Base-by-base conservation (phyloP, 2,888 invertebrate species). In the Subacronicta megacephala region DNA sequence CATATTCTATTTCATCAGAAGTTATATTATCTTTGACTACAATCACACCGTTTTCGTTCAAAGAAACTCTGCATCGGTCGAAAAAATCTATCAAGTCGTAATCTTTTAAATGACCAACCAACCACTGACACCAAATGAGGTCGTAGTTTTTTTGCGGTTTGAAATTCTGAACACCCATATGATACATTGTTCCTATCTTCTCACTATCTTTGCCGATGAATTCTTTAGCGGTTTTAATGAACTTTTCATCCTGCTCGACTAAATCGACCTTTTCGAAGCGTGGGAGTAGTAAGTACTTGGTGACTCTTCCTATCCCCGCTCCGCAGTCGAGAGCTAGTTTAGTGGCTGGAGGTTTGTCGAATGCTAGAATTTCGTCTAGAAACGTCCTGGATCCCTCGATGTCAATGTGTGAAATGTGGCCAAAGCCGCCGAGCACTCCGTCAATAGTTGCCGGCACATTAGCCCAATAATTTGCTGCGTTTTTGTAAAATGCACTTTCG, bases 51-150 rank as follows among this genome's bases (percentile, higher is more conserved):
- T 88, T 77, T 31, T 75, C 40, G 1, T 81, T 71, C 12, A 93
- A 72, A 4, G 85, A 75, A 13, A 74, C 61, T 20, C 98, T 91
- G 84, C 97, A 96, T 62, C 95, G 95, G 63, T 93, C 89, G 45
- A 97, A 95, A 82, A 97, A 99, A 16, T 94, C 86, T 18, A 98
- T 89, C 37, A 99, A 95, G 91, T 99, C 97, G 9, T 95, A 95
- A 86, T 99, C 98, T 2, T 96, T 97, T 41, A 99, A 92, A 85
- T 99, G 97, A 0, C 97, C 97, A 15, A 98, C 89, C 7, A 99
- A 99, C 99, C 99, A 99, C 84, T 99, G 99, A 77, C 97, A 96
- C 99, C 99, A 99, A 75, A 99, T 97, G 9, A 99, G 94, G 86
- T 99, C 98, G 87, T 99, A 99, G 63, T 95, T 96, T 33, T 95